A percentile compares a stretch with the other conserved stretches of the same genome.
Evolutionary conservation across 1,140 invertebrate genomes (phyloP).

Genomic region (Zaprionus inermis): DNA sequence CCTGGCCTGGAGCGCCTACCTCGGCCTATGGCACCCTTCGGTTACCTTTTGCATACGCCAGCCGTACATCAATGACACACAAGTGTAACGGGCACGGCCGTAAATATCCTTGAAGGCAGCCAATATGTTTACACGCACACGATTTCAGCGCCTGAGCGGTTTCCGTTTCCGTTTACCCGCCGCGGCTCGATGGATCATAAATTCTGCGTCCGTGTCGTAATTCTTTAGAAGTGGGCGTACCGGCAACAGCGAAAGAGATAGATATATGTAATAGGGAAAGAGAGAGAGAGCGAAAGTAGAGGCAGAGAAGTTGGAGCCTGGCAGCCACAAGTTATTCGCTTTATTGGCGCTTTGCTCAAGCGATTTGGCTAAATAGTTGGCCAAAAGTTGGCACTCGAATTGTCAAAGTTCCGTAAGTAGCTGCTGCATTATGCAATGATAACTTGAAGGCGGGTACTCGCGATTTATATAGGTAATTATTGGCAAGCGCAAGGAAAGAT

Average conservation of each 20-base stretch:
- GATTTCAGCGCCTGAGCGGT: constrained; percentile 55
- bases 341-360: constrained; percentile 57
- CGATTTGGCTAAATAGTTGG: constrained; percentile 76
- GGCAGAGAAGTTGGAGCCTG: constrained; percentile 1
- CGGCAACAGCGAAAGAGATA: neutral
- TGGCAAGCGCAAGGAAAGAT: neutral
- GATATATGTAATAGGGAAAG: neutral
- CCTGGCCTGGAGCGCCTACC: constrained; percentile 5
- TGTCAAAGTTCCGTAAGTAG: constrained; percentile 36
- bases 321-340: constrained; percentile 67
- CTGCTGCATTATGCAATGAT: constrained; percentile 28
- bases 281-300: neutral
- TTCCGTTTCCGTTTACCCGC: constrained; percentile 30
- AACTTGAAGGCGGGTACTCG: constrained; percentile 24
- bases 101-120: constrained; percentile 73
- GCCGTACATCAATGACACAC: constrained; percentile 79
- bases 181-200: constrained; percentile 73
- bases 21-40: neutral
- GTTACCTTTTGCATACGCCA: constrained; percentile 67
- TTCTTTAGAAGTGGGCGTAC: constrained; percentile 51
- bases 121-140: constrained; percentile 82
- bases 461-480: constrained; percentile 32
- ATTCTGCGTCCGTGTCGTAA: constrained; percentile 69
- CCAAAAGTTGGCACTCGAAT: constrained; percentile 52
- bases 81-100: constrained; percentile 44